Evolutionary conservation across 2,113 vertebrate species (phyloP).

Genomic region (Tyrannus savana): DNA sequence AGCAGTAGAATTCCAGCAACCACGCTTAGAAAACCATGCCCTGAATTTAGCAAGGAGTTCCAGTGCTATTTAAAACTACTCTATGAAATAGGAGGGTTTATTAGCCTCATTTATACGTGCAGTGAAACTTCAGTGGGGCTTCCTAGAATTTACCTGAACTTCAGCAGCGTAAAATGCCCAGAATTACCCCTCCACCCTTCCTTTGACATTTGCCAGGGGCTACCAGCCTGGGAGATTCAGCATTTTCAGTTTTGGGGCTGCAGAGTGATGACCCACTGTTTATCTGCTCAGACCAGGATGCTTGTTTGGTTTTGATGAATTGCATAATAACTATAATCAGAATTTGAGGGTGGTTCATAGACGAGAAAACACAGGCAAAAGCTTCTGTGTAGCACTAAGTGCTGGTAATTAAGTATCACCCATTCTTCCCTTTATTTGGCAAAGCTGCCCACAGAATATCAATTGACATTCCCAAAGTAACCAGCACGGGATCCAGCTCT

Average conservation of each 20-base stretch:
- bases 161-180: background rate
- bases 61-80: background rate
- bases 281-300: background rate
- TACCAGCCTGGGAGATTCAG: background rate
- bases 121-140: background rate
- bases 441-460: background rate
- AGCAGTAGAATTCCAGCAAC: background rate
- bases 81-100: background rate
- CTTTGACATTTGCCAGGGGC: background rate
- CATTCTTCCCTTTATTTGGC: background rate
- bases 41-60: background rate
- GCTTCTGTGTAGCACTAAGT: background rate
- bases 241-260: background rate
- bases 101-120: fast-evolving
- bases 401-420: background rate
- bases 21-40: fast-evolving
- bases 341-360: background rate
- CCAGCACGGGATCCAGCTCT: background rate
- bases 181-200: background rate
- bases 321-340: background rate
- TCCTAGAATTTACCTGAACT: background rate
- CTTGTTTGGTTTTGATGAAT: conserved; percentile 24
- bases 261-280: background rate
- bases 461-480: background rate
- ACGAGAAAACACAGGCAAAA: conserved; percentile 1